Percentiles rank a stretch among this genome's conserved stretches.
Conservation (phyloP, 2,797 vertebrate species). For the Microctenopoma steveboyesi region DNA sequence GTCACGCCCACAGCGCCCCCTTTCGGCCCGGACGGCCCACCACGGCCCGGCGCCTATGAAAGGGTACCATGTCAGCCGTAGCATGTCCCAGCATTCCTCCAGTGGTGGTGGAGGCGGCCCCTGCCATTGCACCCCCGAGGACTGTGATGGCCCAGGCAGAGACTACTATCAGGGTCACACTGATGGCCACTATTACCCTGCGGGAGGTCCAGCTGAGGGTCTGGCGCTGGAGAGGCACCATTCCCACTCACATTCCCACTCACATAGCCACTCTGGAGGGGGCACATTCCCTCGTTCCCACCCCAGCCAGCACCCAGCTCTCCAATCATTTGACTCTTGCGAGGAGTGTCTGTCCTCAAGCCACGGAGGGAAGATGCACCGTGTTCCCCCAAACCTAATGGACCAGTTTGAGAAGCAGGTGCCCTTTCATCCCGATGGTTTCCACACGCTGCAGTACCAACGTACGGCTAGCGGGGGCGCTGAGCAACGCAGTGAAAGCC, state of each 20-base stretch:
- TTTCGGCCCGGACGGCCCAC: conserved; percentile 87
- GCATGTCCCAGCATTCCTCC: conserved; percentile 92
- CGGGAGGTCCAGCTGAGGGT: conserved; percentile 85
- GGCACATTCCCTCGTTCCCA: conserved; percentile 98
- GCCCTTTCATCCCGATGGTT: conserved; percentile 97
- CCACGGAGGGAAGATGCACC: conserved; percentile 90
- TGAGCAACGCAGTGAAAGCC: conserved; percentile 95
- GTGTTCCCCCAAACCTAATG: conserved; percentile 92
- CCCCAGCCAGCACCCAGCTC: conserved; percentile 87
- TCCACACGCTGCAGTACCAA: conserved; percentile 98
- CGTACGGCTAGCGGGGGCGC: conserved; percentile 85
- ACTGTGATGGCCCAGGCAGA: conserved; percentile 83
- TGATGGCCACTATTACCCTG: conserved; percentile 88
- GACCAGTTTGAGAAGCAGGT: conserved; percentile 99
- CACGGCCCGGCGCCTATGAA: conserved; percentile 89
- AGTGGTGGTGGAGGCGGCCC: conserved; percentile 81
- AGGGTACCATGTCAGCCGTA: conserved; percentile 97
- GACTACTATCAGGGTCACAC: conserved; percentile 84
- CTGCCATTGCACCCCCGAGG: conserved; percentile 91
- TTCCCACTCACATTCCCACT: conserved; percentile 72
- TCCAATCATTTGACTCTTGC: conserved; percentile 92
- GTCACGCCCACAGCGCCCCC: conserved; percentile 87
- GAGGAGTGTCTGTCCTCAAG: conserved; percentile 91
- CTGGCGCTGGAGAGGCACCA: conserved; percentile 80
- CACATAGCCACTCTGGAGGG: conserved; percentile 85